A percentile compares a stretch with the other conserved stretches of the same genome.
Evolutionary conservation across 2,113 vertebrate species (phyloP).

Genomic region (Lucifuga dentata): DNA sequence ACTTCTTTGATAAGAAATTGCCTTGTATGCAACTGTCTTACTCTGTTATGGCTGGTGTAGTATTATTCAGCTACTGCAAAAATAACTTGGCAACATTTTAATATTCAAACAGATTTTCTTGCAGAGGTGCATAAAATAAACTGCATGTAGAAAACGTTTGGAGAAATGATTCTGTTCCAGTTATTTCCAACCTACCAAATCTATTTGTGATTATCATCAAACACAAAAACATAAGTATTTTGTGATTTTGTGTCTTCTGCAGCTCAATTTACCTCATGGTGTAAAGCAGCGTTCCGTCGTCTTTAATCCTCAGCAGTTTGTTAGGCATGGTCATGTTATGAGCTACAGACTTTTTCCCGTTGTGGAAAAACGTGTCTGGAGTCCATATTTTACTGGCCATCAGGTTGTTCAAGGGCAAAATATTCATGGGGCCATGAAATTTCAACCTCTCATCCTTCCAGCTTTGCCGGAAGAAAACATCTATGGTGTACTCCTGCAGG

Average conservation of each 20-base stretch:
- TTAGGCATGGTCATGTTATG: slow-evolving; percentile 99
- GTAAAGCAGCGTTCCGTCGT: slow-evolving; percentile 95
- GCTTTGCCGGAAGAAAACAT: slow-evolving; percentile 97
- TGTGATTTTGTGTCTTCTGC: background rate
- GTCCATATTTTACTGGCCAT: slow-evolving; percentile 99
- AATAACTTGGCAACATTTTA: slow-evolving; percentile 9
- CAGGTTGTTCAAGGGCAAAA: slow-evolving; percentile 96
- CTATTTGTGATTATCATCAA: background rate
- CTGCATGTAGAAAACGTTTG: slow-evolving; percentile 10
- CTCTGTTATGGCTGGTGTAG: background rate
- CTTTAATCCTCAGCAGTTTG: slow-evolving; percentile 95
- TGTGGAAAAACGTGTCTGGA: slow-evolving; percentile 98
- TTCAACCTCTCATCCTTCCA: slow-evolving; percentile 97
- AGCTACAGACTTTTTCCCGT: slow-evolving; percentile 98
- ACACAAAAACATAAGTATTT: background rate
- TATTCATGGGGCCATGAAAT: slow-evolving; percentile 97
- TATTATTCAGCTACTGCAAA: slow-evolving; percentile 1
- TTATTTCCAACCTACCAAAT: background rate
- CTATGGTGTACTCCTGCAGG: slow-evolving; percentile 96
- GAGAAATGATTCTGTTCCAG: slow-evolving; percentile 1
- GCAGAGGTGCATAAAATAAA: background rate
- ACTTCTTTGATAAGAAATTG: slow-evolving; percentile 26
- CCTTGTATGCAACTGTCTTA: background rate
- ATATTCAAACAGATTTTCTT: slow-evolving; percentile 17
- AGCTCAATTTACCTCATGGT: slow-evolving; percentile 91